phyloP scores from a whole-genome alignment of 1,140 invertebrate species.

The Brachionus rotundiformis region DNA sequence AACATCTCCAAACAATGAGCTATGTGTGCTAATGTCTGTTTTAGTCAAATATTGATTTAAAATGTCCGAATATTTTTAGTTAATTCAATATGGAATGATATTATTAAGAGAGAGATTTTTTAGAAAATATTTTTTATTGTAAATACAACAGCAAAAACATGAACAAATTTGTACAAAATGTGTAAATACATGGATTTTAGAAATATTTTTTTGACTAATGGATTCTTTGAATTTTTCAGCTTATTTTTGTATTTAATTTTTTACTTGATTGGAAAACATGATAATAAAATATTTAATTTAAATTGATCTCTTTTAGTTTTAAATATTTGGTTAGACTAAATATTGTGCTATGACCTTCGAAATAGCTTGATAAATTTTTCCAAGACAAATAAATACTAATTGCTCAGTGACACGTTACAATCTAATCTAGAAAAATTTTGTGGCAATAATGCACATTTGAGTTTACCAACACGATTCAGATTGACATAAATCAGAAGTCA shows the following conservation, averaged over 20 bases:
- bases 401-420: neutral
- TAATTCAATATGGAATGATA: constrained; percentile 31
- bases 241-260: constrained; percentile 40
- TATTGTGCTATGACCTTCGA: neutral
- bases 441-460: too few relatives aligned
- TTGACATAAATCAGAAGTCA: too few relatives aligned
- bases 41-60: constrained; percentile 44
- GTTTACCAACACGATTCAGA: too few relatives aligned
- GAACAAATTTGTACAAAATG: constrained; percentile 48
- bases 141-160: neutral
- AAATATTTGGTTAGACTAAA: neutral
- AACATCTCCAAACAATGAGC: neutral
- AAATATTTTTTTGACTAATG: neutral
- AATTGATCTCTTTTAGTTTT: neutral
- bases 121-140: too few relatives aligned
- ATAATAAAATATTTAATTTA: constrained; percentile 43
- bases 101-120: constrained; percentile 25
- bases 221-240: neutral
- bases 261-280: constrained; percentile 32
- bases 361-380: neutral
- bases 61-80: constrained; percentile 30
- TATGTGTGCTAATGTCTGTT: constrained; percentile 20
- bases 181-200: constrained; percentile 42
- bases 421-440: neutral
- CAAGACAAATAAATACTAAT: constrained; percentile 15